phyloP scores from a whole-genome alignment of 2,888 invertebrate species.

The Morpho achilles region DNA sequence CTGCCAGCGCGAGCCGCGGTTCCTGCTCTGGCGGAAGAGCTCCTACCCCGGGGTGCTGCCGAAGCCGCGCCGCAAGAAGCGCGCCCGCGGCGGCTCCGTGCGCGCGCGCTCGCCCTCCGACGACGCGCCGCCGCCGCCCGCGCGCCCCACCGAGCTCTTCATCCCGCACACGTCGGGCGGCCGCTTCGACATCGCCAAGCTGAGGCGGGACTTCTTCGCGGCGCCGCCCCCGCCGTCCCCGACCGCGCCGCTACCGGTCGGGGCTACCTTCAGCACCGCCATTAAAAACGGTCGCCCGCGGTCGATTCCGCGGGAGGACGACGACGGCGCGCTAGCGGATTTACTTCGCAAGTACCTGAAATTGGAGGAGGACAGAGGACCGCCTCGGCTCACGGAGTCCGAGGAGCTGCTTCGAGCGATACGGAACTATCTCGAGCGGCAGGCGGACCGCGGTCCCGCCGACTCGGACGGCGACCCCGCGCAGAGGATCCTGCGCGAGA shows the following conservation, averaged over 20 bases:
- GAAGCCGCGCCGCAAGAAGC: conserved; percentile 75
- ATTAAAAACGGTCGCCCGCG: conserved; percentile 51
- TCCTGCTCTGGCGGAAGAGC: conserved; percentile 89
- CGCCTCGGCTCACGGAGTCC: conserved; percentile 70
- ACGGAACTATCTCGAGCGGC: conserved; percentile 75
- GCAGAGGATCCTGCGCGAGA: conserved; percentile 81
- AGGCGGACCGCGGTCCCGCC: conserved; percentile 51
- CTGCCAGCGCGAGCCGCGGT: conserved; percentile 87
- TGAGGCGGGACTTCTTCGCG: conserved; percentile 83
- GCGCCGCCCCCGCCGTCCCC: conserved; percentile 53
- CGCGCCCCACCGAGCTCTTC: conserved; percentile 68
- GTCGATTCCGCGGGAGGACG: conserved; percentile 51
- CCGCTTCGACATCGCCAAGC: conserved; percentile 83
- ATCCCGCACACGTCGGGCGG: conserved; percentile 79
- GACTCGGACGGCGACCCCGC: conserved; percentile 55
- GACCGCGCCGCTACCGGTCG: conserved; percentile 39
- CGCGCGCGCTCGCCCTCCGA: conserved; percentile 83
- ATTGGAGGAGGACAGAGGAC: conserved; percentile 74
- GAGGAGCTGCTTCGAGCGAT: conserved; percentile 82
- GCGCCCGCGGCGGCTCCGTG: conserved; percentile 83
- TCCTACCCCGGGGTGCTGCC: conserved; percentile 88
- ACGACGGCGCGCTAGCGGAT: conserved; percentile 79
- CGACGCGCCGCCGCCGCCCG: conserved; percentile 70
- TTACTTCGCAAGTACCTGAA: conserved; percentile 84
- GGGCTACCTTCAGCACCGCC: conserved; percentile 54